Evolutionary conservation across 2,888 invertebrate genomes (phyloP).

Genomic region (Silvanus unidentatus): DNA sequence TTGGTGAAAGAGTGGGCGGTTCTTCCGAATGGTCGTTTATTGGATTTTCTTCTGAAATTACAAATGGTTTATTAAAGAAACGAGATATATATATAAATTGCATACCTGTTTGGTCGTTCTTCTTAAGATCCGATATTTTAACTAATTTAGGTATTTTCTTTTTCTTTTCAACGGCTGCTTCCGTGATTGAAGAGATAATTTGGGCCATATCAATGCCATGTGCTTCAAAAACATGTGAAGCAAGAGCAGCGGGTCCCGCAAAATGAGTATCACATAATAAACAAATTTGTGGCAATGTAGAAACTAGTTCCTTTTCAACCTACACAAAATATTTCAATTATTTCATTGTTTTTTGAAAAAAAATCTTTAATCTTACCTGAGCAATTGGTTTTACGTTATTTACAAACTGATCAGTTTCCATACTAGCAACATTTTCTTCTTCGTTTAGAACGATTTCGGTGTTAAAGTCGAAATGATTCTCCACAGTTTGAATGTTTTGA

Average conservation of each 20-base stretch:
- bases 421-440: too few relatives aligned
- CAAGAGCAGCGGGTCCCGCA: conserved; percentile 45
- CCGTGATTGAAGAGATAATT: conserved; percentile 28
- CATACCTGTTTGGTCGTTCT: conserved; percentile 12
- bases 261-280: conserved; percentile 51
- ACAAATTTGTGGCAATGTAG: conserved; percentile 45
- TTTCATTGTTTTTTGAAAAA: too few relatives aligned
- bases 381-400: too few relatives aligned
- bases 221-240: conserved; percentile 49
- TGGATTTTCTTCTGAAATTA: conserved; percentile 27
- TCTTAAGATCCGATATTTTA: conserved; percentile 42
- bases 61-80: too few relatives aligned
- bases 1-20: conserved; percentile 19
- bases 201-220: conserved; percentile 50
- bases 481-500: not conserved
- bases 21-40: conserved; percentile 18
- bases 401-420: too few relatives aligned
- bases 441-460: not conserved
- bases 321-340: conserved; percentile 9
- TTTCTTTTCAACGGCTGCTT: conserved; percentile 21
- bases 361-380: too few relatives aligned
- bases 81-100: not conserved
- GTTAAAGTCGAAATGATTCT: not conserved
- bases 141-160: conserved; percentile 42
- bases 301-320: conserved; percentile 14